Evolutionary conservation across 2,888 invertebrate genomes (phyloP), one percentile per base, ranked within the genome.

Genomic region (Leptopterna dolabrata): DNA sequence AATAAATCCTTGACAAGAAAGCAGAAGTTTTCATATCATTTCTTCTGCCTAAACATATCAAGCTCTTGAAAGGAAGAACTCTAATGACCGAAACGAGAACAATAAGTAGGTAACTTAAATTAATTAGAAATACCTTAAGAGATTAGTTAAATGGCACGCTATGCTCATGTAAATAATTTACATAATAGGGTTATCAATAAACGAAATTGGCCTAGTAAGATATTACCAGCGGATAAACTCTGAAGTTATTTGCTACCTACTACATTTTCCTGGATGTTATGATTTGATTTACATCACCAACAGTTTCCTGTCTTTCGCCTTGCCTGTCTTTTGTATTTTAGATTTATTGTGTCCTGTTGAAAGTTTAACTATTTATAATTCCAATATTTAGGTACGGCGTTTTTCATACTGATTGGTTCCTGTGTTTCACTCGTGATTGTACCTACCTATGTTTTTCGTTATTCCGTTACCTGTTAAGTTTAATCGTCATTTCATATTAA

Each of bases 181-280:
- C 16, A 73, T 14, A 45, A 47, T 85, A 85, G 76, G 83, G 36
- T 55, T 45, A 83, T 63, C 70, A 36, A 14, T 30, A 45, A 71
- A 85, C 63, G 47, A 85, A 85, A 85, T 73, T 51, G 85, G 85
- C 85, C 85, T 85, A 85, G 85, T 85, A 85, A 85, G 85, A 73
- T 85, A 73, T 73, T 70, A 70, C 83, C 30, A 70, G 70, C 71
- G 43, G 83, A 70, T 78, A 45, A 78, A 78, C 14, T 45, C 27
- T n/a, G n/a, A 14, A 14, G 73, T 41, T 41, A 30, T 76, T 76
- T 30, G 24, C 63, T 63, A 51, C 51, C 16, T 45, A 55, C 55
- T 16, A 55, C 24, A 11, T 63, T 63, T 63, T 24, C 63, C 63
- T 24, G 24, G 63, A 63, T 63, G 63, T 63, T 24, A 63, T 63